Conservation (phyloP, 2,797 vertebrate genomes). For the Hippocampus kuda region DNA sequence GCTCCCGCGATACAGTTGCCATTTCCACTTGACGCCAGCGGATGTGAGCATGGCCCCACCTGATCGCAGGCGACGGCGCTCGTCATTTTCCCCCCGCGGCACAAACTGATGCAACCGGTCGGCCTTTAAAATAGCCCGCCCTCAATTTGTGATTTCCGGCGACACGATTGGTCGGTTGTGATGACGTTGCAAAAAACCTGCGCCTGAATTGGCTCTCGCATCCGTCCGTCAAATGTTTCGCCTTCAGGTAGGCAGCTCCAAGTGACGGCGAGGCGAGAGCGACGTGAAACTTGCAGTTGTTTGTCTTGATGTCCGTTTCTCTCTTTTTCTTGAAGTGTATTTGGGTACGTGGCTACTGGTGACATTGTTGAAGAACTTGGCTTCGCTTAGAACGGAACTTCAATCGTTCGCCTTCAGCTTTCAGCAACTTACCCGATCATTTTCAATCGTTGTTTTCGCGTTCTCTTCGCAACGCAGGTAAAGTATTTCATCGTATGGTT, state of each 20-base stretch:
- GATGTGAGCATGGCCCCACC: conserved; percentile 7
- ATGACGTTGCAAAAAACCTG: fast-evolving
- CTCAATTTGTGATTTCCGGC: fast-evolving
- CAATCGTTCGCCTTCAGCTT: no score
- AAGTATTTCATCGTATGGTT: neutral
- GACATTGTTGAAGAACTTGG: neutral
- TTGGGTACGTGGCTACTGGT: neutral
- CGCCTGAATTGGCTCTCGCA: conserved; percentile 27
- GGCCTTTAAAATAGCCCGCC: conserved; percentile 13
- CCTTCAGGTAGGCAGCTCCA: conserved; percentile 16
- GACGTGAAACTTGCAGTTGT: neutral
- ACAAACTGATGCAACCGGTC: conserved; percentile 34
- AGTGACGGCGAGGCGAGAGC: conserved; percentile 1
- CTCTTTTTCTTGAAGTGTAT: neutral
- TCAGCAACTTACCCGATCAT: neutral
- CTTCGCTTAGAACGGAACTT: neutral
- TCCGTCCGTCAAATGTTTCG: conserved; percentile 12
- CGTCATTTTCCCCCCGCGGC: neutral
- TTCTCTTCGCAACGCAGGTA: no score
- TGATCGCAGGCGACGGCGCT: no score
- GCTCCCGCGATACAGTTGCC: neutral
- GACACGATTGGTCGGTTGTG: conserved; percentile 33
- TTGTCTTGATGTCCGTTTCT: neutral
- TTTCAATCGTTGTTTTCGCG: neutral
- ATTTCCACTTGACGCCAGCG: conserved; percentile 15